These are phyloP conservation scores for Heliconius charithonia DNA, from an alignment of 2,888 invertebrate species.

Conservation along the genomic window DNA sequence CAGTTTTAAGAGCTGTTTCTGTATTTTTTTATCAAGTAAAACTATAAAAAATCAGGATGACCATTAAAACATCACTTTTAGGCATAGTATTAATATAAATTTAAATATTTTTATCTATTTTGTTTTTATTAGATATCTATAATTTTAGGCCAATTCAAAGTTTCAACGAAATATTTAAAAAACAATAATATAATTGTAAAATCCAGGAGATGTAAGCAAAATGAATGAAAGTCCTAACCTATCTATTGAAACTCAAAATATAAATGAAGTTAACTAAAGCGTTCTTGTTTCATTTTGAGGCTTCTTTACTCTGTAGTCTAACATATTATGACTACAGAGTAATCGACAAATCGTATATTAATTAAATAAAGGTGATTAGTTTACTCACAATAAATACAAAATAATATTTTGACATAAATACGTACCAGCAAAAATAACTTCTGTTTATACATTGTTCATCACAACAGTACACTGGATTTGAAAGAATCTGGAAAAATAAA, in stretches of 20 bases:
- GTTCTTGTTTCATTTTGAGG: background rate
- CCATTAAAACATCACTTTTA: no score
- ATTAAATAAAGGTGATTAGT: background rate
- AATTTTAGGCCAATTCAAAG: no score
- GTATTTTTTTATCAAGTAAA: no score
- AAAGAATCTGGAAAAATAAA: slow-evolving; percentile 38
- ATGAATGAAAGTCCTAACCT: no score
- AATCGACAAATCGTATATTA: background rate
- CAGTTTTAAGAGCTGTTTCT: no score
- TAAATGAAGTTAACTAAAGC: background rate
- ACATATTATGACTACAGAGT: no score
- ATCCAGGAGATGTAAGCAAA: background rate
- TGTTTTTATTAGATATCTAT: no score
- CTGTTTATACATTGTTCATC: slow-evolving; percentile 79
- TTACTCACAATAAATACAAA: background rate
- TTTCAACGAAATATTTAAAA: no score
- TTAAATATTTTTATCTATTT: no score
- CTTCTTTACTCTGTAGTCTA: background rate
- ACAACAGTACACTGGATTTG: slow-evolving; percentile 52
- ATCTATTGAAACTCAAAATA: background rate
- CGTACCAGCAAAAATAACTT: slow-evolving; percentile 74
- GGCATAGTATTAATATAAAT: no score
- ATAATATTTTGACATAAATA: slow-evolving; percentile 34
- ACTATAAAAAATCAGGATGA: no score
- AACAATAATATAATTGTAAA: no score